These are phyloP conservation scores for Arremon brunneinucha DNA, from an alignment of 2,797 vertebrate species.

Conservation along the genomic window DNA sequence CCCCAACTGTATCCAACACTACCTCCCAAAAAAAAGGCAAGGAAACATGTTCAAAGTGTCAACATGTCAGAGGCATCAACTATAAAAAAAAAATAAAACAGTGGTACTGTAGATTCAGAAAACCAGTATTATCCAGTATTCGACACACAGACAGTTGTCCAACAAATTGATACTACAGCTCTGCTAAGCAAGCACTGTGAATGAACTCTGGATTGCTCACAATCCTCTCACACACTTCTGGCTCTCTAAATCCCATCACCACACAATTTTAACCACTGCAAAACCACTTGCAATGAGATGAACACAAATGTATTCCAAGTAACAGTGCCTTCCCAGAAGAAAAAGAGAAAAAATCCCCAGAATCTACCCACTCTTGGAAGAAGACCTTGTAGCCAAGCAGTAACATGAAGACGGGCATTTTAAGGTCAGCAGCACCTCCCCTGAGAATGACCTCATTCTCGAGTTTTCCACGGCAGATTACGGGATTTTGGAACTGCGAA, in stretches of 20 bases:
- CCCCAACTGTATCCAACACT: not conserved
- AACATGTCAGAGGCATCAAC: not conserved
- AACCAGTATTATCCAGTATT: not conserved
- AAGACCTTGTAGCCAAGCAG: not conserved
- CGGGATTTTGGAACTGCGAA: not conserved
- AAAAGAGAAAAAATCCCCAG: not conserved
- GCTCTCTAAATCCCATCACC: not conserved
- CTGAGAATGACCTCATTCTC: not conserved
- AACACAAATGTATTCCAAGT: not conserved
- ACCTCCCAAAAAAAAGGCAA: not conserved
- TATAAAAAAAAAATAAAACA: not conserved
- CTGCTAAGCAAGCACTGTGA: not conserved
- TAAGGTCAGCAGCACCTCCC: not conserved
- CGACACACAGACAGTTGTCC: not conserved
- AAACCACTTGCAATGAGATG: not conserved
- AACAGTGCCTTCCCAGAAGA: not conserved
- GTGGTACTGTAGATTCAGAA: not conserved
- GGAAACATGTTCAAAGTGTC: not conserved
- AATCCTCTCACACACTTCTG: not conserved
- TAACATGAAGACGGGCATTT: not conserved
- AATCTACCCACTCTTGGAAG: not conserved
- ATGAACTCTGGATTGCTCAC: not conserved
- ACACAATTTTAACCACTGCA: not conserved
- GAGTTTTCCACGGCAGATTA: not conserved
- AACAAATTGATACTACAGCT: not conserved